phyloP scores from a whole-genome alignment of 2,797 vertebrate species.

The Leptoclinus maculatus region DNA sequence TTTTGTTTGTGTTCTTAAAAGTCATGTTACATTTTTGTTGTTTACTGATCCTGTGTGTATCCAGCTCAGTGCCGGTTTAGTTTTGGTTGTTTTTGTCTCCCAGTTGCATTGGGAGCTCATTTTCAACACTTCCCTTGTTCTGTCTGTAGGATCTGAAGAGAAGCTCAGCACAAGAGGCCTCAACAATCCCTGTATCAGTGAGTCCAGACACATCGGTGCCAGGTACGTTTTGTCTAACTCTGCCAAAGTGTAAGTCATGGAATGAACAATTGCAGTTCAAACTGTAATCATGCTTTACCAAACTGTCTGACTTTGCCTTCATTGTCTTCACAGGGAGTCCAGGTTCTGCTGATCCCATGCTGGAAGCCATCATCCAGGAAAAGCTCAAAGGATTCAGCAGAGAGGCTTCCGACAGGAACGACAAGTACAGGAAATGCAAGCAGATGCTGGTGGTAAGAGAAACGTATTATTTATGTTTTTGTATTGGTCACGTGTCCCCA shows the following conservation, averaged over 20 bases:
- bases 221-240: constrained; percentile 80
- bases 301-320: background rate
- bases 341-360: constrained; percentile 86
- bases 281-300: background rate
- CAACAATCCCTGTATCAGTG: constrained; percentile 81
- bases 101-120: background rate
- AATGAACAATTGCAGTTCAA: background rate
- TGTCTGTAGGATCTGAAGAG: constrained; percentile 79
- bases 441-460: constrained; percentile 93
- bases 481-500: background rate
- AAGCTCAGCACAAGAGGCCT: constrained; percentile 84
- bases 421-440: constrained; percentile 97
- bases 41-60: background rate
- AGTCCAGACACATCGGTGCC: constrained; percentile 85
- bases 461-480: background rate
- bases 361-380: constrained; percentile 91
- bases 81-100: background rate
- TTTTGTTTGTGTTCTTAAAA: background rate
- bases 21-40: background rate
- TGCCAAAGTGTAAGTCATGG: background rate
- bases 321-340: constrained; percentile 83
- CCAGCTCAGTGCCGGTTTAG: background rate
- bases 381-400: constrained; percentile 93
- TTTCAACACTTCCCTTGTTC: background rate
- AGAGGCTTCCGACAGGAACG: constrained; percentile 92